Evolutionary conservation across 35 echinoderm and acorn worm genomes (phyloP).

Genomic region (Heliocidaris tuberculata): DNA sequence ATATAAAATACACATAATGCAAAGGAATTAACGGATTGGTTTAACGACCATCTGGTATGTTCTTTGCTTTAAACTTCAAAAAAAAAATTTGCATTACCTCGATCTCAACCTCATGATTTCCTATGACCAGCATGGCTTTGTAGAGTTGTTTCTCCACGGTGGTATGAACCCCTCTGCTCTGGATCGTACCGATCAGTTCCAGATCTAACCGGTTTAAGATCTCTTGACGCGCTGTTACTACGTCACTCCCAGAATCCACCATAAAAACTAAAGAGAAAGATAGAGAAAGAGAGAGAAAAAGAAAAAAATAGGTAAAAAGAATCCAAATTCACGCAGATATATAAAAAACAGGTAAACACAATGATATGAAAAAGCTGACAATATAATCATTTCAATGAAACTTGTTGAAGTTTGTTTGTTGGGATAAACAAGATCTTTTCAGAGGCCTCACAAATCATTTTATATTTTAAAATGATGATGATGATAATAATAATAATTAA

Average conservation of each 20-base stretch:
- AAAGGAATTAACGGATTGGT: too few relatives aligned
- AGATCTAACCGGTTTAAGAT: constrained; percentile 81
- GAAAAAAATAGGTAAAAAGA: neutral
- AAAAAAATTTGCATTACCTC: constrained; percentile 79
- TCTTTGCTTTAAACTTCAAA: constrained; percentile 27
- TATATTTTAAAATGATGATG: too few relatives aligned
- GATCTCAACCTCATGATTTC: constrained; percentile 71
- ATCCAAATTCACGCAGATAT: neutral
- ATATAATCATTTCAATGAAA: too few relatives aligned
- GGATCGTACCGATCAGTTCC: constrained; percentile 89
- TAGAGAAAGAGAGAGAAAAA: neutral
- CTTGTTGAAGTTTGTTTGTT: too few relatives aligned
- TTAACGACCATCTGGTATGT: too few relatives aligned
- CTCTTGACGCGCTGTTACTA: constrained; percentile 87
- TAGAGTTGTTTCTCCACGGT: constrained; percentile 93
- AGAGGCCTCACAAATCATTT: too few relatives aligned
- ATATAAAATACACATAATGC: too few relatives aligned
- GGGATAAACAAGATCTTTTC: too few relatives aligned
- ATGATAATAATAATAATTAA: too few relatives aligned
- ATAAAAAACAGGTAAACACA: neutral
- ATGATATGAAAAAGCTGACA: too few relatives aligned
- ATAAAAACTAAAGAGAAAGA: constrained; percentile 75
- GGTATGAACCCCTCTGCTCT: constrained; percentile 90
- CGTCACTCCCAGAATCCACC: constrained; percentile 99
- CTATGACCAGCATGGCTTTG: constrained; percentile 76